Percentiles rank a stretch among this genome's conserved stretches.
Evolutionary conservation across 1,140 invertebrate genomes (phyloP).

Genomic region (Whitmania pigra): DNA sequence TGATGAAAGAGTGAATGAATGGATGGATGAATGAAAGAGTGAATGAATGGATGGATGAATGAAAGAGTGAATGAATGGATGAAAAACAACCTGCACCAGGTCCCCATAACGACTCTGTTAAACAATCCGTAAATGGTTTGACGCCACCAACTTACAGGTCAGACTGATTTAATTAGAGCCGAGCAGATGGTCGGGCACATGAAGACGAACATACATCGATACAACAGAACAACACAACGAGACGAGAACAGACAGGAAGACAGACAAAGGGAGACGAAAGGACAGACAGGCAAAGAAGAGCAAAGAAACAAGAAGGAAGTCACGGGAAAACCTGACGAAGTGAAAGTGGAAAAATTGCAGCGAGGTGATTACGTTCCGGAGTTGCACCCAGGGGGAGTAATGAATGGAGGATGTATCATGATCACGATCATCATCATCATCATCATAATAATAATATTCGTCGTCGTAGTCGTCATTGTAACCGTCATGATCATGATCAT

Average conservation of each 20-base stretch:
- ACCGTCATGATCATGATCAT: neutral
- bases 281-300: neutral
- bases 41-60: neutral
- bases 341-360: neutral
- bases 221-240: neutral
- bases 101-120: neutral
- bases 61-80: conserved; percentile 5
- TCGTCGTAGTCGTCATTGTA: neutral
- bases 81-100: neutral
- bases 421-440: neutral
- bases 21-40: neutral
- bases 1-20: neutral
- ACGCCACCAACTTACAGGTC: neutral
- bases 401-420: neutral
- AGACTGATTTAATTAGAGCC: conserved; percentile 1
- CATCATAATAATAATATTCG: neutral
- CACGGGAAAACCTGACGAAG: neutral
- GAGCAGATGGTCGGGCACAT: neutral
- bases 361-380: neutral
- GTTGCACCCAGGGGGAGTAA: neutral
- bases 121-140: neutral
- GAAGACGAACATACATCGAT: neutral
- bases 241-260: neutral
- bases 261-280: neutral
- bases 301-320: too few species aligned